These are phyloP conservation scores for Lepus oiostolus DNA, from an alignment of 2,797 vertebrate genomes.

Conservation along the genomic window DNA sequence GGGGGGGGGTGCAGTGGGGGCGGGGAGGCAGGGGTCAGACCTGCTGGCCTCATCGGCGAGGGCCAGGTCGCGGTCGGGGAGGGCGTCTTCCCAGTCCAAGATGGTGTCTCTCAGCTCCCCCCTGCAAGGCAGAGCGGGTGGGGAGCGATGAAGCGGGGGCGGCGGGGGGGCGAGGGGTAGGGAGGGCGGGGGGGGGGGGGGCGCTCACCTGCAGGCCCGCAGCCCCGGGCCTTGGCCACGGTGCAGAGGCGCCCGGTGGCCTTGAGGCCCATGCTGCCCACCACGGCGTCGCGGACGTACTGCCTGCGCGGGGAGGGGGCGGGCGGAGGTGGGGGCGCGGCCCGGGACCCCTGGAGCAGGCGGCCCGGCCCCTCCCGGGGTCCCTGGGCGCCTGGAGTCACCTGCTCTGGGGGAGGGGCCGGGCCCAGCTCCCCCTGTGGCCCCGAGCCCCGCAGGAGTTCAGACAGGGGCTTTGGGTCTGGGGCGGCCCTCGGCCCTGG, in stretches of 20 bases:
- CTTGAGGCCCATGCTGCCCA: conserved; percentile 98
- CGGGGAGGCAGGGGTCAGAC: conserved; percentile 83
- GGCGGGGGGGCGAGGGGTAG: rapidly evolving
- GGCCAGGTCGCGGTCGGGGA: conserved; percentile 94
- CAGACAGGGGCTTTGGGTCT: too few relatives aligned
- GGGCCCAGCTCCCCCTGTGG: too few relatives aligned
- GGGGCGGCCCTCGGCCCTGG: too few relatives aligned
- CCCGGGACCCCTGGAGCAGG: too few relatives aligned
- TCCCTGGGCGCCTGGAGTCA: too few relatives aligned
- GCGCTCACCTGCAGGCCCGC: conserved; percentile 94
- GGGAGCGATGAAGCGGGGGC: too few relatives aligned
- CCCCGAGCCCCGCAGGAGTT: too few relatives aligned
- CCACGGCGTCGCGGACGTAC: conserved; percentile 95
- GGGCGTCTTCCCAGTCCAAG: conserved; percentile 97
- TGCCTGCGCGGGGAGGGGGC: conserved; percentile 90
- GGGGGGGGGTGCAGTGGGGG: too few relatives aligned
- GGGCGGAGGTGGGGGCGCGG: not conserved
- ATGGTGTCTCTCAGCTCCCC: conserved; percentile 97
- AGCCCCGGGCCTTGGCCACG: conserved; percentile 94
- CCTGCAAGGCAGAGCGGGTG: conserved; percentile 84
- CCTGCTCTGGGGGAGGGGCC: too few relatives aligned
- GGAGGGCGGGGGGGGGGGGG: not conserved
- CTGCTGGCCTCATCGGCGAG: conserved; percentile 96
- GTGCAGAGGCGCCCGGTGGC: conserved; percentile 95
- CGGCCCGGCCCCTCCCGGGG: too few relatives aligned